Evolutionary conservation across 2,888 invertebrate genomes (phyloP).

Genomic region (Athrips mouffetella): DNA sequence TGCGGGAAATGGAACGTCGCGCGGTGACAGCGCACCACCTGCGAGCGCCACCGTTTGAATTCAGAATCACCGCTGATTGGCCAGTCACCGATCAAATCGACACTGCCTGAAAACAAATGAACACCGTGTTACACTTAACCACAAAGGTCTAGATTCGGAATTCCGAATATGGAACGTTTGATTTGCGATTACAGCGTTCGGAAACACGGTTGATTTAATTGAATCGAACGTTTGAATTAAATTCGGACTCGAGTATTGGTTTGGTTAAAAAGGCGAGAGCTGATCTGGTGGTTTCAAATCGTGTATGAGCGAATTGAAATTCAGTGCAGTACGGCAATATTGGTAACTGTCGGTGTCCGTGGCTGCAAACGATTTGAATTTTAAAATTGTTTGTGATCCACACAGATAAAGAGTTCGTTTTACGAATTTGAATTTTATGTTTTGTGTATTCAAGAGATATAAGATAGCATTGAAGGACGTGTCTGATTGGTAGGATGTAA

Average conservation of each 20-base stretch:
- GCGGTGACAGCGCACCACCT: slow-evolving; percentile 65
- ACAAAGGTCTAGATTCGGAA: slow-evolving; percentile 46
- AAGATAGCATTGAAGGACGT: not conserved
- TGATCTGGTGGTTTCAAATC: slow-evolving; percentile 34
- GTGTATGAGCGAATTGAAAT: slow-evolving; percentile 51
- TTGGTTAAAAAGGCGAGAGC: slow-evolving; percentile 37
- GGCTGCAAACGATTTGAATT: slow-evolving; percentile 54
- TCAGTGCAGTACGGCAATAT: slow-evolving; percentile 55
- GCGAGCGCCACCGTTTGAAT: slow-evolving; percentile 39
- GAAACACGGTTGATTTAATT: slow-evolving; percentile 38
- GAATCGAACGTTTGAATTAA: slow-evolving; percentile 49
- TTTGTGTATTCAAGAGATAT: not conserved
- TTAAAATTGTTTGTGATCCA: slow-evolving; percentile 42
- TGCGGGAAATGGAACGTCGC: slow-evolving; percentile 66
- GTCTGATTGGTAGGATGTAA: not conserved
- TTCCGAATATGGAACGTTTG: slow-evolving; percentile 52
- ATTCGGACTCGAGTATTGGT: slow-evolving; percentile 34
- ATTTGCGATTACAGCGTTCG: slow-evolving; percentile 46
- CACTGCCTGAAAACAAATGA: slow-evolving; percentile 52
- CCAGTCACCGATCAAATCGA: slow-evolving; percentile 28
- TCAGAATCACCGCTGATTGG: slow-evolving; percentile 41
- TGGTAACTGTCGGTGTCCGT: slow-evolving; percentile 48
- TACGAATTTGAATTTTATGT: slow-evolving; percentile 12
- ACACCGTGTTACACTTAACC: slow-evolving; percentile 48
- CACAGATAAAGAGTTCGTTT: slow-evolving; percentile 6